Conservation (phyloP, 1,140 invertebrate genomes). For the Drosophila seguyi region DNA sequence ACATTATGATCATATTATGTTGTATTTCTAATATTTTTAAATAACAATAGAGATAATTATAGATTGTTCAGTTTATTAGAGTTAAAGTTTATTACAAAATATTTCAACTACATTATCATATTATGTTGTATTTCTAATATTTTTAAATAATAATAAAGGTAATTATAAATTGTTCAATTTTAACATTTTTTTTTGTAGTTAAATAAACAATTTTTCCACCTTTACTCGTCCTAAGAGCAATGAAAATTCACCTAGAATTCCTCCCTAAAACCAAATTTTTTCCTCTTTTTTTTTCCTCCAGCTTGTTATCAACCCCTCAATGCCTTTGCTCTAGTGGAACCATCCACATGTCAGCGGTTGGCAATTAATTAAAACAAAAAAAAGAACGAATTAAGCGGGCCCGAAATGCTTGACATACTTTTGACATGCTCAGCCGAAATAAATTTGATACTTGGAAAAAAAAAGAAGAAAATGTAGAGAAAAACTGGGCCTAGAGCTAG, state of each 20-base stretch:
- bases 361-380: constrained; percentile 73
- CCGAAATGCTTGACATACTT: constrained; percentile 81
- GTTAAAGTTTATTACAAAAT: too few relatives aligned
- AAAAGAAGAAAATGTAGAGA: constrained; percentile 7
- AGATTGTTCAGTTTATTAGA: too few relatives aligned
- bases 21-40: too few relatives aligned
- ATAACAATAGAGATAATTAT: too few relatives aligned
- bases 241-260: background rate
- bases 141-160: too few relatives aligned
- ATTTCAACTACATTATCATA: too few relatives aligned
- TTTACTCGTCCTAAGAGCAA: background rate
- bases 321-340: constrained; percentile 70
- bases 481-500: constrained; percentile 65
- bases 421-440: constrained; percentile 52
- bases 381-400: constrained; percentile 74
- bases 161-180: too few relatives aligned
- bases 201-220: too few relatives aligned
- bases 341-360: constrained; percentile 74
- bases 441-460: constrained; percentile 32
- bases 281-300: background rate
- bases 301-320: constrained; percentile 71
- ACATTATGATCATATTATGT: too few relatives aligned
- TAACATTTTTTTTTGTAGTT: too few relatives aligned
- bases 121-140: background rate
- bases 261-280: background rate